Evolutionary conservation across 2,797 vertebrate species (phyloP).

Genomic region (Syndactyla subalaris): DNA sequence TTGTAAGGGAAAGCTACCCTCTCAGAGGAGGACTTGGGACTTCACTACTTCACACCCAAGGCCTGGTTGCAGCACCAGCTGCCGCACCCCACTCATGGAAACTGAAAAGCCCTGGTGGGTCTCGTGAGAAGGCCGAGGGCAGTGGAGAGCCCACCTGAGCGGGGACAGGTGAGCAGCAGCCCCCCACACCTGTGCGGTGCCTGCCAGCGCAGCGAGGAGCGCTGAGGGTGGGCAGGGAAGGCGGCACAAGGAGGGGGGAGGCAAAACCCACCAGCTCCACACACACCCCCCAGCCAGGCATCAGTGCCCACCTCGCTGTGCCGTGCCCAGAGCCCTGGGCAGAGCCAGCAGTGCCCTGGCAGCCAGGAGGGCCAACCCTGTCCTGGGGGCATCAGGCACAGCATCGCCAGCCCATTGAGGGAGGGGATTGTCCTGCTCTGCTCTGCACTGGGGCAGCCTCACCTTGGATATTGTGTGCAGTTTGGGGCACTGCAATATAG

Average conservation of each 20-base stretch:
- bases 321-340: not conserved
- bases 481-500: not conserved
- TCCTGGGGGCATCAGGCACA: not conserved
- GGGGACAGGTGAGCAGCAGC: not conserved
- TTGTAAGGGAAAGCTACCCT: accelerated
- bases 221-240: no score
- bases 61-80: not conserved
- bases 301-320: not conserved
- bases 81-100: not conserved
- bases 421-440: accelerated
- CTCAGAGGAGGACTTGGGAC: not conserved
- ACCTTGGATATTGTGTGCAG: accelerated
- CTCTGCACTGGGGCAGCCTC: not conserved
- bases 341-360: not conserved
- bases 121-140: not conserved
- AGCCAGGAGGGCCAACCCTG: accelerated
- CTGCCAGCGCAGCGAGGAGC: not conserved
- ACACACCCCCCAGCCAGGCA: not conserved
- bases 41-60: not conserved
- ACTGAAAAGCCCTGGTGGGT: not conserved
- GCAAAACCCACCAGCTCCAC: not conserved
- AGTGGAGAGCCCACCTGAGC: not conserved
- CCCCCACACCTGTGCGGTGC: accelerated
- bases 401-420: accelerated
- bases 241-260: no score